A percentile compares a stretch with the other conserved stretches of the same genome.
Evolutionary conservation across 2,888 invertebrate genomes (phyloP).

Genomic region (Thymelicus sylvestris): DNA sequence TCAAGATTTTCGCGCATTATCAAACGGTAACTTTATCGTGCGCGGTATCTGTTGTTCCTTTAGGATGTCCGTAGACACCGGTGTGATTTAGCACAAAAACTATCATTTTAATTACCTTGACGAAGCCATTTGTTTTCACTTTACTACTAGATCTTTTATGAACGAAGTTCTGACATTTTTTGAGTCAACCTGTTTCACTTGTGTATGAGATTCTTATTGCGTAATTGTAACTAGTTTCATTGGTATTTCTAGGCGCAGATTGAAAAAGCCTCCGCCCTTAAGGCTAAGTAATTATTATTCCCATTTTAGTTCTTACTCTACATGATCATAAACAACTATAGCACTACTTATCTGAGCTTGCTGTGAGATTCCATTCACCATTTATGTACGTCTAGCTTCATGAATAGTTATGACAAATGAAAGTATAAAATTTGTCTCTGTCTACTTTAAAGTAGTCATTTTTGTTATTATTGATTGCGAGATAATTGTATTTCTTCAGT

Average conservation of each 20-base stretch:
- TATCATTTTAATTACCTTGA: conserved; percentile 18
- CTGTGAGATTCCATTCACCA: conserved; percentile 10
- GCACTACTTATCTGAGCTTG: neutral
- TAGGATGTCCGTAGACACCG: neutral
- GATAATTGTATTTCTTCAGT: neutral
- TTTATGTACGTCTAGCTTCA: conserved; percentile 3
- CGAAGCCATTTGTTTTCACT: neutral
- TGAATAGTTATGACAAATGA: conserved; percentile 7
- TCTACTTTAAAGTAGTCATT: neutral
- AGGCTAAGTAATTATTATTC: conserved; percentile 16
- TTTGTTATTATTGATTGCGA: neutral
- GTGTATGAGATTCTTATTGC: conserved; percentile 7
- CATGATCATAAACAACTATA: conserved; percentile 14
- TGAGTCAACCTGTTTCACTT: conserved; percentile 4
- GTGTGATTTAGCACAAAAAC: conserved; percentile 10
- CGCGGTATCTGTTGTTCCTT: neutral
- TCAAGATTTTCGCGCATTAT: neutral
- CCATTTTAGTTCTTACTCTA: conserved; percentile 14
- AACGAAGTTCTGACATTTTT: conserved; percentile 6
- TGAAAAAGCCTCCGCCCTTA: conserved; percentile 10
- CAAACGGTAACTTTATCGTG: neutral
- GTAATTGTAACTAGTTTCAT: conserved; percentile 9
- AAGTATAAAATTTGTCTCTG: neutral
- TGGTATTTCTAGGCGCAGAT: conserved; percentile 1
- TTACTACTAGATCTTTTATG: conserved; percentile 3